These are phyloP conservation scores for Drosophila mauritiana DNA, from an alignment of 1,140 invertebrate genomes.

Conservation along the genomic window DNA sequence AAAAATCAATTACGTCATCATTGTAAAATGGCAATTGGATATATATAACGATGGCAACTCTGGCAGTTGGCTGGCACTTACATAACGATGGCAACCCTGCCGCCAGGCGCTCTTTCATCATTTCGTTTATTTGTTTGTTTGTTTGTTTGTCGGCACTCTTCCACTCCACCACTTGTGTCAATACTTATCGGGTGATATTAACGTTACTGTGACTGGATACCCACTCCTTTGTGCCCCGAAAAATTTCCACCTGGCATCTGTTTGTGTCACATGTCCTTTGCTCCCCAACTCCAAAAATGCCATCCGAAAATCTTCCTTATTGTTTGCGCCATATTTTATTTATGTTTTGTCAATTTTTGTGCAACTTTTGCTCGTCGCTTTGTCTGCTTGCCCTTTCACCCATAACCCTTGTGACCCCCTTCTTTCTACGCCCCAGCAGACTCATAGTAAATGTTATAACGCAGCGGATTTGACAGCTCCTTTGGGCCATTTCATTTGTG, in stretches of 20 bases:
- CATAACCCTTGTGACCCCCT: conserved; percentile 17
- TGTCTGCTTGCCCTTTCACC: conserved; percentile 31
- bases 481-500: conserved; percentile 54
- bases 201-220: conserved; percentile 59
- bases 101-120: conserved; percentile 14
- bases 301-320: conserved; percentile 37
- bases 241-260: conserved; percentile 55
- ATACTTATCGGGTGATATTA: conserved; percentile 76
- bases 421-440: not conserved
- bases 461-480: conserved; percentile 52
- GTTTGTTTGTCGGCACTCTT: conserved; percentile 28
- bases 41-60: conserved; percentile 40
- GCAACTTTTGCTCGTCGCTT: conserved; percentile 63
- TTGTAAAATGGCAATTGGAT: conserved; percentile 78
- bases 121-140: conserved; percentile 25
- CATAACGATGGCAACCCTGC: conserved; percentile 12
- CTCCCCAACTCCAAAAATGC: not conserved
- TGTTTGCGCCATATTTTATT: conserved; percentile 76
- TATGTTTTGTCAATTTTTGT: conserved; percentile 80
- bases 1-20: conserved; percentile 84
- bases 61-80: conserved; percentile 10
- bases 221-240: not conserved
- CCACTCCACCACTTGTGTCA: conserved; percentile 57
- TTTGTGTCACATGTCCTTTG: conserved; percentile 60
- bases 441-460: conserved; percentile 44